These are phyloP conservation scores for Episyrphus balteatus DNA, from an alignment of 1,140 invertebrate genomes.

Conservation along the genomic window DNA sequence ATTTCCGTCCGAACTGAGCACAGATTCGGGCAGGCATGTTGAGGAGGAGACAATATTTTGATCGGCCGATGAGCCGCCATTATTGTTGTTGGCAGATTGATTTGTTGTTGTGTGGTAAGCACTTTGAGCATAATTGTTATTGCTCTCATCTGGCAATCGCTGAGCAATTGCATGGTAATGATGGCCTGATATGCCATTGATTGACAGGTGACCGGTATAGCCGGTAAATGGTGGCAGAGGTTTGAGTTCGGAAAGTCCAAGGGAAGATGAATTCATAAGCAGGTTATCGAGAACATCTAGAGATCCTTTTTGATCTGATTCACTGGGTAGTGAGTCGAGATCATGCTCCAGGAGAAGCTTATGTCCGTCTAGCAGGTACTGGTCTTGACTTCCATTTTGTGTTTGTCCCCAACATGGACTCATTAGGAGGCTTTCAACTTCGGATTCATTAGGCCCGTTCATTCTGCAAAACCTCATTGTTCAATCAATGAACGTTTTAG, in stretches of 20 bases:
- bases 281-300: constrained; percentile 54
- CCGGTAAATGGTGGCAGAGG: constrained; percentile 76
- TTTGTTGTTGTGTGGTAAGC: constrained; percentile 37
- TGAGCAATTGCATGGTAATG: constrained; percentile 74
- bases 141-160: constrained; percentile 53
- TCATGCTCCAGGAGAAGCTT: constrained; percentile 35
- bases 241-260: constrained; percentile 67
- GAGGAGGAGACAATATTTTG: constrained; percentile 56
- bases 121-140: constrained; percentile 50
- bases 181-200: constrained; percentile 75
- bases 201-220: constrained; percentile 69
- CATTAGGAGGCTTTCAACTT: constrained; percentile 37
- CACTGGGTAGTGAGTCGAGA: constrained; percentile 32
- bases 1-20: constrained; percentile 31
- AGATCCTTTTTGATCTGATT: constrained; percentile 40
- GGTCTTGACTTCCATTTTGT: constrained; percentile 33
- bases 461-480: constrained; percentile 42
- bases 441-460: constrained; percentile 38
- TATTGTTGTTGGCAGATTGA: constrained; percentile 36
- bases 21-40: constrained; percentile 48
- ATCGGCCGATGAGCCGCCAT: constrained; percentile 38
- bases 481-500: constrained; percentile 2
- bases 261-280: constrained; percentile 44
- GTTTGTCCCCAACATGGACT: constrained; percentile 36
- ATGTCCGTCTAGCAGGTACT: constrained; percentile 36